Evolutionary conservation across 1,140 invertebrate species (phyloP).

Genomic region (Marisa cornuarietis): DNA sequence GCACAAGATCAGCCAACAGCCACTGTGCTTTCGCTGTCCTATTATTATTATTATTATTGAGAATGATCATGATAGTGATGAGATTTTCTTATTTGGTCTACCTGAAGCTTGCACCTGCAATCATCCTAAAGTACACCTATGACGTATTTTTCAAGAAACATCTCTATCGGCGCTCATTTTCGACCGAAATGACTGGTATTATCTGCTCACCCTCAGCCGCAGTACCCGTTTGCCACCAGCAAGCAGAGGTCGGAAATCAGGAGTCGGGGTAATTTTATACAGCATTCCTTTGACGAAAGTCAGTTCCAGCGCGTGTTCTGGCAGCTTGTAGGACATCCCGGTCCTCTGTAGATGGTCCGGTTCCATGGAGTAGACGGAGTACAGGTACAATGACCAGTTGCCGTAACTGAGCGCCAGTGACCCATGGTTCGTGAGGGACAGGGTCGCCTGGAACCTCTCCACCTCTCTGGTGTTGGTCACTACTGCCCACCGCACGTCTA

Average conservation of each 20-base stretch:
- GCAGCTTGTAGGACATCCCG: constrained; percentile 25
- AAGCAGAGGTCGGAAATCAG: constrained; percentile 16
- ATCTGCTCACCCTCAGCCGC: constrained; percentile 23
- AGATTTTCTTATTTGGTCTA: no score
- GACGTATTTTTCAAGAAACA: no score
- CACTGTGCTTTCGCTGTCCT: no score
- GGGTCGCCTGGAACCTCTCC: neutral
- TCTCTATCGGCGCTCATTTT: no score
- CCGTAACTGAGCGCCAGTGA: constrained; percentile 2
- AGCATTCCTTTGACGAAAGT: constrained; percentile 45
- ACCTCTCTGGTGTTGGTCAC: constrained; percentile 7
- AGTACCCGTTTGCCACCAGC: constrained; percentile 30
- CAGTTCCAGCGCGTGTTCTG: constrained; percentile 23
- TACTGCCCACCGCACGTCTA: constrained; percentile 3
- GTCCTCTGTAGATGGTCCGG: constrained; percentile 28
- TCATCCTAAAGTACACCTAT: no score
- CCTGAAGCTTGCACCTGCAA: no score
- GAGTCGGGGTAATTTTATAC: constrained; percentile 34
- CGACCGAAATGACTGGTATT: no score
- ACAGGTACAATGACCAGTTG: constrained; percentile 37
- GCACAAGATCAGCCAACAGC: no score
- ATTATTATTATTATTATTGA: no score
- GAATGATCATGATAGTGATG: no score
- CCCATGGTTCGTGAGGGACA: neutral
- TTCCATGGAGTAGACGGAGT: constrained; percentile 31